Evolutionary conservation across 2,113 vertebrate genomes (phyloP), one percentile per base, ranked within the genome.

Genomic region (Acanthisitta chloris): DNA sequence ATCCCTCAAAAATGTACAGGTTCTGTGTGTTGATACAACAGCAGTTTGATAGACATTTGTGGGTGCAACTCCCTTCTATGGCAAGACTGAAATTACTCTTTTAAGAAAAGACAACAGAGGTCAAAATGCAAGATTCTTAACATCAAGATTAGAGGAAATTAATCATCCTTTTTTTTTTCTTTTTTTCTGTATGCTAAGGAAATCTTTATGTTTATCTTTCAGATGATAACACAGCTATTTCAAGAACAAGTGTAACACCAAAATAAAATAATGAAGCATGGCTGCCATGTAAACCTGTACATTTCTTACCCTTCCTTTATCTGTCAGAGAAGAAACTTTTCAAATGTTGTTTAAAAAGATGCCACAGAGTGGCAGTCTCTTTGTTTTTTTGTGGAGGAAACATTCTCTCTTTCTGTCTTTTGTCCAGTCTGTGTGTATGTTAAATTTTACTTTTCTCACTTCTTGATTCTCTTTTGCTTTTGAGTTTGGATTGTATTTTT

Each of bases 1-100:
- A 2, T 8, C 23, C 3, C 29, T n/a, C 59, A 10, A 14, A 21
- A 57, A 3, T 3, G 20, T 12, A 14, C 1, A 10, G 26, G 38
- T 33, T 0, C 0, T 16, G 16, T 4, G 36, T 21, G 34, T 13
- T 13, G 19, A 9, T 8, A 31, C 8, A 21, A 14, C 8, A 26
- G 14, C 3, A 6, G 15, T 43, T 79, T 24, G 28, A 38, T 12
- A 16, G 10, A 6, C 4, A 14, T 10, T 29, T 43, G 2, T 36
- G 26, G 28, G 45, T 52, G 45, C 25, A 62, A 14, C 17, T 81
- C 38, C 25, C 4, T 83, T 45, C 72, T 65, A 4, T 1, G 17
- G 20, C 18, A 59, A 38, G 34, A 40, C 2, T 58, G 65, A 83
- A 45, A 38, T 58, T 51, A 61, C 9, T 14, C 31, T 76, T 46